These are phyloP conservation scores for Colletes collaris DNA, from an alignment of 2,888 invertebrate genomes.

Conservation along the genomic window DNA sequence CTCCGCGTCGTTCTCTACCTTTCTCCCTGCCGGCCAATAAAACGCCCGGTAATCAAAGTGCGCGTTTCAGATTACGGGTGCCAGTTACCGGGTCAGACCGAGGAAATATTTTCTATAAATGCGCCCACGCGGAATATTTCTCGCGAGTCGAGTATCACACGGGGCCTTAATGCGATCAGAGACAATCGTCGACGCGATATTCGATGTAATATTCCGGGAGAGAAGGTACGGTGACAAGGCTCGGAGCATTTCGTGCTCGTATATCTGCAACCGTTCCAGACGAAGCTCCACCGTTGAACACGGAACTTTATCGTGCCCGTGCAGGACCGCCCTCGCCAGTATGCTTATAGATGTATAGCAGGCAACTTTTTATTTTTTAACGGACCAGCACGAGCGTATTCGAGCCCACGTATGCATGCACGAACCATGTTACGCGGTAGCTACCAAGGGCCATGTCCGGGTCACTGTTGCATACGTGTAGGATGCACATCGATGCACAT, in stretches of 20 bases:
- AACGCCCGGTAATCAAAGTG: conserved; percentile 21
- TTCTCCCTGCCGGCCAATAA: conserved; percentile 11
- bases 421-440: conserved; percentile 62
- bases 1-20: conserved; percentile 2
- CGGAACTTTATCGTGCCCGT: conserved; percentile 58
- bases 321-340: conserved; percentile 50
- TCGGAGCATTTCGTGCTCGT: conserved; percentile 50
- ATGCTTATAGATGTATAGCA: conserved; percentile 53
- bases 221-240: conserved; percentile 45
- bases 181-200: conserved; percentile 46
- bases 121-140: conserved; percentile 45
- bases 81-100: neutral
- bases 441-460: conserved; percentile 69
- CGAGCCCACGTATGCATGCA: conserved; percentile 53
- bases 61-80: conserved; percentile 27
- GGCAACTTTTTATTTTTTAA: conserved; percentile 47
- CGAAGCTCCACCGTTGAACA: conserved; percentile 43
- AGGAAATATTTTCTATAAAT: conserved; percentile 48
- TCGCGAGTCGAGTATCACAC: conserved; percentile 9
- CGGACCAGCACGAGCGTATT: conserved; percentile 36
- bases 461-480: conserved; percentile 67
- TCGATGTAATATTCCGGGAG: conserved; percentile 52
- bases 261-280: conserved; percentile 53
- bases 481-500: conserved; percentile 68
- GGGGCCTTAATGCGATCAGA: conserved; percentile 38